phyloP scores from a whole-genome alignment of 2,888 invertebrate genomes.

The Capitulum mitella region DNA sequence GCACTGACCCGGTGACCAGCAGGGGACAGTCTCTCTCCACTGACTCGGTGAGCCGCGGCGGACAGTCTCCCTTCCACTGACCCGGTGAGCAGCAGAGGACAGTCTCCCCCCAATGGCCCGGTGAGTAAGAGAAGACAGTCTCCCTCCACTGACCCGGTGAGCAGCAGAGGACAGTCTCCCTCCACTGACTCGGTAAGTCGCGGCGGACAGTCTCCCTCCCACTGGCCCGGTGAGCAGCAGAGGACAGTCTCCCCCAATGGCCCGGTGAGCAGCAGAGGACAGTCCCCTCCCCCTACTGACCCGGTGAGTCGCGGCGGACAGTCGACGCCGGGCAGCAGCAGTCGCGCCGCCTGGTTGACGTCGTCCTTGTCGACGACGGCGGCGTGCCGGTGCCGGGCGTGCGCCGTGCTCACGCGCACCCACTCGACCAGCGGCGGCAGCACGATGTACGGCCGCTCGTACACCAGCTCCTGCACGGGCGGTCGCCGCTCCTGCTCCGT shows the following conservation, averaged over 20 bases:
- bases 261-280: background rate
- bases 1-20: background rate
- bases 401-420: constrained; percentile 73
- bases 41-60: background rate
- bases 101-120: too few species aligned
- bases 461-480: constrained; percentile 66
- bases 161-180: background rate
- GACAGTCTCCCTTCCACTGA: background rate
- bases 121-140: background rate
- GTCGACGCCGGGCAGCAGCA: constrained; percentile 79
- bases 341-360: constrained; percentile 75
- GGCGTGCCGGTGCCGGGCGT: constrained; percentile 65
- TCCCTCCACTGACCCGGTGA: background rate
- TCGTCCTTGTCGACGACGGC: constrained; percentile 74
- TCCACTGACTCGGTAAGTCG: background rate
- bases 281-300: constrained; percentile 39
- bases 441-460: constrained; percentile 78
- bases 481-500: constrained; percentile 42
- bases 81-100: too few species aligned
- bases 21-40: background rate
- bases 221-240: too few species aligned
- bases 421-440: constrained; percentile 85
- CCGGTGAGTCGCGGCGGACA: constrained; percentile 73
- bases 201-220: background rate
- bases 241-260: background rate